Conservation (phyloP, 1,140 invertebrate species). For the Hylyphantes graminicola region DNA sequence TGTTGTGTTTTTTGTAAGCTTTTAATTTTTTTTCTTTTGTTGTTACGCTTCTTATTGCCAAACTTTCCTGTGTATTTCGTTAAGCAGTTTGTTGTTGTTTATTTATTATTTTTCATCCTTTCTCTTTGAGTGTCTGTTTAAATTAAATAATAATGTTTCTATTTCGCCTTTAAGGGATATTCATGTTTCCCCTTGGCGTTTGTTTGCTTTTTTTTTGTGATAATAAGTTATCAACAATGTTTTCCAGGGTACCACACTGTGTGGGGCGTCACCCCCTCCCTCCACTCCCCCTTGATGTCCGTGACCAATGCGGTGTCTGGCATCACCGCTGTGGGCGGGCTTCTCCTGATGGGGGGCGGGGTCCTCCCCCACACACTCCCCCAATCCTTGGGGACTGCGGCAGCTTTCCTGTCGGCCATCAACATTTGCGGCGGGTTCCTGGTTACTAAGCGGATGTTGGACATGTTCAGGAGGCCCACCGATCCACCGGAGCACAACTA, state of each 20-base stretch:
- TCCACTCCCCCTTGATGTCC: constrained; percentile 92
- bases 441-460: constrained; percentile 90
- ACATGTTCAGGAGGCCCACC: constrained; percentile 87
- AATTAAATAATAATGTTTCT: too few species aligned
- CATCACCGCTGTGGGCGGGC: constrained; percentile 88
- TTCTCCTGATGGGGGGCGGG: constrained; percentile 84
- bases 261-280: constrained; percentile 89
- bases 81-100: too few species aligned
- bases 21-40: too few species aligned
- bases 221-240: too few species aligned
- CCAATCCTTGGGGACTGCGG: constrained; percentile 79
- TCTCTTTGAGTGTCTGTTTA: too few species aligned
- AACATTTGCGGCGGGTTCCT: constrained; percentile 93
- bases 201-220: too few species aligned
- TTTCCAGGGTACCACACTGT: constrained; percentile 83
- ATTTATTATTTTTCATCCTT: too few species aligned
- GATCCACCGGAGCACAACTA: constrained; percentile 89
- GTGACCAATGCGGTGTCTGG: constrained; percentile 94
- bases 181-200: too few species aligned
- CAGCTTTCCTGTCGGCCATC: constrained; percentile 88
- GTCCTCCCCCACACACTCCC: constrained; percentile 78
- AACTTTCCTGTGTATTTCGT: too few species aligned
- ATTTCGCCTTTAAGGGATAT: too few species aligned
- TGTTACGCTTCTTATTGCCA: too few species aligned
- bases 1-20: too few species aligned